Percentiles rank a stretch among this genome's conserved stretches.
Conservation (phyloP, 2,797 vertebrate species). For the Pteropus rufus region DNA sequence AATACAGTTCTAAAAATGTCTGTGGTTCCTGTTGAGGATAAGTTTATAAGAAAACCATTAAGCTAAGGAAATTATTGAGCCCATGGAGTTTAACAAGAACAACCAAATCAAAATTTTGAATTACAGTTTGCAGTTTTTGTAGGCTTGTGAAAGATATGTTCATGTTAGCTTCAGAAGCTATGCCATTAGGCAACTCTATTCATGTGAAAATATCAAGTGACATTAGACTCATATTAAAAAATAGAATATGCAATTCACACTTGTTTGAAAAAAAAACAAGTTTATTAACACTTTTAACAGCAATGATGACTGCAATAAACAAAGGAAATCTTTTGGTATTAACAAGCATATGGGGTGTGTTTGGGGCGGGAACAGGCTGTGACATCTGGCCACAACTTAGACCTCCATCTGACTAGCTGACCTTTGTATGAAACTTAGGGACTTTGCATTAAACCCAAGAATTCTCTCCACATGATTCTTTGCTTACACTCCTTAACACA, state of each 20-base stretch:
- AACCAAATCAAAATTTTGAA: background rate
- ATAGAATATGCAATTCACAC: background rate
- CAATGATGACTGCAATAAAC: background rate
- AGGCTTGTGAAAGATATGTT: background rate
- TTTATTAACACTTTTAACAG: background rate
- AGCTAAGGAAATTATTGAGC: background rate
- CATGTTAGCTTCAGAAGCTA: background rate
- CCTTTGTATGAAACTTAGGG: background rate
- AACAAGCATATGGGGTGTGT: background rate
- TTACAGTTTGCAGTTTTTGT: background rate
- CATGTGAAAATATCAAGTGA: constrained; percentile 19
- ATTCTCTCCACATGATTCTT: background rate
- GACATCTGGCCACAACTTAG: background rate
- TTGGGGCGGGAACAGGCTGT: background rate
- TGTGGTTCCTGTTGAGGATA: background rate
- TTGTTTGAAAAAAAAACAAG: background rate
- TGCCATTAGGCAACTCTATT: background rate
- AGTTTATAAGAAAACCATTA: background rate
- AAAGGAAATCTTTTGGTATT: background rate
- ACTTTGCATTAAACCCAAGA: background rate
- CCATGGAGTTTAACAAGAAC: background rate
- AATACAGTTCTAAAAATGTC: background rate
- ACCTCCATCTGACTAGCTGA: background rate
- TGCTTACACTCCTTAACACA: background rate
- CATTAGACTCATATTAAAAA: background rate